These are phyloP conservation scores for Cyprinodon brontotheroides DNA, from an alignment of 2,113 vertebrate genomes.

Conservation along the genomic window DNA sequence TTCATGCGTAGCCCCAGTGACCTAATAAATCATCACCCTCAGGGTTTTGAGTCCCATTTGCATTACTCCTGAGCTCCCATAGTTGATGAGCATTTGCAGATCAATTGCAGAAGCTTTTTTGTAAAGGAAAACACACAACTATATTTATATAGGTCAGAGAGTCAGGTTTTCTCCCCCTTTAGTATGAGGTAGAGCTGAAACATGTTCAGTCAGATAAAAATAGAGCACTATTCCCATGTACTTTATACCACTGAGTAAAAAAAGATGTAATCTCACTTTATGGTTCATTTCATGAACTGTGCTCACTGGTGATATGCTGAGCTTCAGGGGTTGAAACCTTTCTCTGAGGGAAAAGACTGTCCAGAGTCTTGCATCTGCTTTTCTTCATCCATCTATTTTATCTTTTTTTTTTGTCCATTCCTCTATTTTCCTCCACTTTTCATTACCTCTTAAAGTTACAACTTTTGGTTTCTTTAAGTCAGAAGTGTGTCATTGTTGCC, in stretches of 20 bases:
- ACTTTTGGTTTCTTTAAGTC: not conserved
- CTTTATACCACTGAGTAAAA: constrained; percentile 17
- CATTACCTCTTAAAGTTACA: not conserved
- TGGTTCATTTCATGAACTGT: constrained; percentile 34
- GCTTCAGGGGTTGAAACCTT: constrained; percentile 15
- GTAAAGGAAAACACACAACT: constrained; percentile 26
- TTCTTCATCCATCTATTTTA: constrained; percentile 5
- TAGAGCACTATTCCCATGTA: constrained; percentile 12
- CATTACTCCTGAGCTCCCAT: constrained; percentile 50
- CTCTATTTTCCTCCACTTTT: not conserved
- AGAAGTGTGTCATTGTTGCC: not conserved
- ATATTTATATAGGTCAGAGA: constrained; percentile 28
- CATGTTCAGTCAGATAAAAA: constrained; percentile 39
- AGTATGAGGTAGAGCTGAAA: constrained; percentile 34
- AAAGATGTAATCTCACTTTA: constrained; percentile 47
- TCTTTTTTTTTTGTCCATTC: not conserved
- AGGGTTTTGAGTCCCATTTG: constrained; percentile 50
- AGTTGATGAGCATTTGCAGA: constrained; percentile 13
- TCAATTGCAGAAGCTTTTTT: constrained; percentile 38
- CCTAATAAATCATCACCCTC: constrained; percentile 60
- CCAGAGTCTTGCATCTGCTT: constrained; percentile 7
- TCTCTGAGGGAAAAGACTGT: constrained; percentile 11
- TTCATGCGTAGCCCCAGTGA: constrained; percentile 64
- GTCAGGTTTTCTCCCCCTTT: constrained; percentile 32
- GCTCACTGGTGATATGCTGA: constrained; percentile 32